Conservation (phyloP, 2,113 vertebrate genomes). For the Peucedramus taeniatus region DNA sequence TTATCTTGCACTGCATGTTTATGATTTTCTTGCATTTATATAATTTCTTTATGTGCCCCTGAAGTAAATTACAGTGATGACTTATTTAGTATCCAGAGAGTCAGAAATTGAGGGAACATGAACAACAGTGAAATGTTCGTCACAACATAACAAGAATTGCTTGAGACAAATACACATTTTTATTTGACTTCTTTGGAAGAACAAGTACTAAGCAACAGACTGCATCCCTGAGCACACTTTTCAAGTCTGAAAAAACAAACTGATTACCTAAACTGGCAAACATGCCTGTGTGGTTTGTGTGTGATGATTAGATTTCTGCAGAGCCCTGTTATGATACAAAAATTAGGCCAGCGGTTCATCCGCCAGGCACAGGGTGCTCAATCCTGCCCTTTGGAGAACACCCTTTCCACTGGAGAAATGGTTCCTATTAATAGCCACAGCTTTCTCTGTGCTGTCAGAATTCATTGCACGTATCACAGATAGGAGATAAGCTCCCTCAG, state of each 20-base stretch:
- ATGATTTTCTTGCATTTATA: neutral
- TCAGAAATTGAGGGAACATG: neutral
- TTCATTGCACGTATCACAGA: neutral
- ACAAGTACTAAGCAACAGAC: neutral
- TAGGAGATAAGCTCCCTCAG: neutral
- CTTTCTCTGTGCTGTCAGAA: neutral
- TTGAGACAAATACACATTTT: neutral
- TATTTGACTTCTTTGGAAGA: neutral
- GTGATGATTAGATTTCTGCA: neutral
- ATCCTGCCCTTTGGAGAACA: neutral
- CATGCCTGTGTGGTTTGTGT: neutral
- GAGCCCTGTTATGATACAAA: neutral
- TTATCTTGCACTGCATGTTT: neutral
- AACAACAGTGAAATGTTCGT: neutral
- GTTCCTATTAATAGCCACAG: neutral
- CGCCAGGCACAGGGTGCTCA: accelerated
- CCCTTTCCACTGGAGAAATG: neutral
- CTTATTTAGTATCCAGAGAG: neutral
- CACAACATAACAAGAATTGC: neutral
- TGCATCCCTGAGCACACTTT: neutral
- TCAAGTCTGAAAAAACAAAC: neutral
- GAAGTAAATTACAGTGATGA: neutral
- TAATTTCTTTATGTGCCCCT: neutral
- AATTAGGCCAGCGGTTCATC: neutral
- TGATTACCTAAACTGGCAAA: neutral